Evolutionary conservation across 2,888 invertebrate genomes (phyloP).

Genomic region (Seira musarum): DNA sequence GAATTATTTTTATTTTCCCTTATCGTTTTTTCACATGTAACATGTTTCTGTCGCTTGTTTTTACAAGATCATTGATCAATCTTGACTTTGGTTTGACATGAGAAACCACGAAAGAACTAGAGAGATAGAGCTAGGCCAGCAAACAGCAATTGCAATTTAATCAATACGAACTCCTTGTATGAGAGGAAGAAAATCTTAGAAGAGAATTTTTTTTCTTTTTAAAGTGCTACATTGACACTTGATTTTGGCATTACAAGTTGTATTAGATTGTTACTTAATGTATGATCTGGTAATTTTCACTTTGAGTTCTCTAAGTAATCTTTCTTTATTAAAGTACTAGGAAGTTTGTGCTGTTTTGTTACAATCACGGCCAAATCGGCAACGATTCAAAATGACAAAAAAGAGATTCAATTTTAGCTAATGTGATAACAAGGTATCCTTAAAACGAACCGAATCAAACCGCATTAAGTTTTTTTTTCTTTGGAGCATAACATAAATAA

Average conservation of each 20-base stretch:
- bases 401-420: too few species aligned
- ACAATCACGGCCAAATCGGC: not conserved
- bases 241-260: too few species aligned
- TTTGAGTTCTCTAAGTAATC: slow-evolving; percentile 15
- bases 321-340: too few species aligned
- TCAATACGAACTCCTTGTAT: not conserved
- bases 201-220: too few species aligned
- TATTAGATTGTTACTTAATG: too few species aligned
- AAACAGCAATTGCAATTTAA: not conserved
- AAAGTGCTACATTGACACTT: too few species aligned
- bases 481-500: slow-evolving; percentile 40
- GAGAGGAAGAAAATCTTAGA: not conserved
- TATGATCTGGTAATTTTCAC: slow-evolving; percentile 17
- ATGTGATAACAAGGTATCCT: too few species aligned
- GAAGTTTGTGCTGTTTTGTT: slow-evolving; percentile 7
- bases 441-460: too few species aligned
- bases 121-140: not conserved
- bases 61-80: too few species aligned
- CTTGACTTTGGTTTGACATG: too few species aligned
- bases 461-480: slow-evolving; percentile 32
- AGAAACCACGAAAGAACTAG: too few species aligned
- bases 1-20: not conserved
- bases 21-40: not conserved
- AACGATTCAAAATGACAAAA: slow-evolving; percentile 15
- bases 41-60: not conserved